These are phyloP conservation scores for Eucera pruinosa DNA, from an alignment of 2,888 invertebrate species.

Conservation along the genomic window DNA sequence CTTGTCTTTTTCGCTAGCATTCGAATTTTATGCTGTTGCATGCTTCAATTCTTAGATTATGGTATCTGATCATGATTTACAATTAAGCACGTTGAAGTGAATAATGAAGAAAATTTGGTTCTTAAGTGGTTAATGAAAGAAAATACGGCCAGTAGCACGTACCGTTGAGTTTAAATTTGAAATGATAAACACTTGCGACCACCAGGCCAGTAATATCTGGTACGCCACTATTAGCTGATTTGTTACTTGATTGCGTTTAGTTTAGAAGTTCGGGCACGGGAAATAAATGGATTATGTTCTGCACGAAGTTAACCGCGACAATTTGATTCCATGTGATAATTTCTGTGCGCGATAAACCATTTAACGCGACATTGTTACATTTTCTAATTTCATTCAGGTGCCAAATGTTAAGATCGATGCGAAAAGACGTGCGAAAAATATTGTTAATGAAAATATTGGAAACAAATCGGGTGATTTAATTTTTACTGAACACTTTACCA, in stretches of 20 bases:
- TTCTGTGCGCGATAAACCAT: slow-evolving; percentile 4
- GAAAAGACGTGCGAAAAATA: too few relatives aligned
- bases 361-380: slow-evolving; percentile 7
- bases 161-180: slow-evolving; percentile 2
- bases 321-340: slow-evolving; percentile 33
- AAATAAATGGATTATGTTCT: slow-evolving; percentile 45
- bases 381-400: neutral
- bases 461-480: too few relatives aligned
- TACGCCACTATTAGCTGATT: slow-evolving; percentile 21
- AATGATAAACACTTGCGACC: slow-evolving; percentile 1
- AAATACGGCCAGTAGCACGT: neutral
- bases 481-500: too few relatives aligned
- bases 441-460: too few relatives aligned
- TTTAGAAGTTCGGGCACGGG: slow-evolving; percentile 32
- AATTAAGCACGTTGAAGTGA: too few relatives aligned
- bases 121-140: too few relatives aligned
- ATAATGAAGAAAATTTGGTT: too few relatives aligned
- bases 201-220: neutral
- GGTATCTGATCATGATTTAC: too few relatives aligned
- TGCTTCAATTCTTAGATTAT: too few relatives aligned
- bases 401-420: too few relatives aligned
- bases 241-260: slow-evolving; percentile 22
- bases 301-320: slow-evolving; percentile 32
- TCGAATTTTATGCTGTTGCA: too few relatives aligned
- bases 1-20: too few relatives aligned